Base-by-base conservation (phyloP, 2,888 invertebrate genomes). In the Pyrgus malvae region DNA sequence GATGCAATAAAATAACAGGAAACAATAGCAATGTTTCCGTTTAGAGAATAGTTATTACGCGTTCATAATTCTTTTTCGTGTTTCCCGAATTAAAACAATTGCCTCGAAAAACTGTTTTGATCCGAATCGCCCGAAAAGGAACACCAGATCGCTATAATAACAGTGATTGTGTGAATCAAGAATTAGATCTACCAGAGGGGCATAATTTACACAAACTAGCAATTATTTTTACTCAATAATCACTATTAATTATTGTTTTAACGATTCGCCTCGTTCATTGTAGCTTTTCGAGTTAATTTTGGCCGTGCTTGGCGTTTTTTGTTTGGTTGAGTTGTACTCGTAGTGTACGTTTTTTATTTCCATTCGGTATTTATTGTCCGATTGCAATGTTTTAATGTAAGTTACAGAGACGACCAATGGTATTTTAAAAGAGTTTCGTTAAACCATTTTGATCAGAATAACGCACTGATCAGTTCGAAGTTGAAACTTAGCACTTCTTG, bases 1-100 rank as follows among this genome's bases (percentile, higher is more conserved):
- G 40, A 37, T 49, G 58, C 48, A 45, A 60, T 61, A 59, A 66
- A 66, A 70, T 67, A 66, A 68, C 65, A 72, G 64, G 75, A 73
- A 73, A 83, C 83, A 83, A 84, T 83, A 44, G 74, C 72, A 67
- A 66, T 62, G 66, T 70, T 72, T 76, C 71, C 71, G 70, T 72
- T 75, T 74, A 73, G 75, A 72, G 54, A 81, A 76, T 78, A 74
- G 75, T 78, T 83, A 86, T 86, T 85, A 85, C 68, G 72, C 74
- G 78, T 78, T 80, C 80, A 80, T 84, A 83, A 78, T 83, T 84
- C 82, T 83, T 76, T 81, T 78, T 75, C 79, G 70, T 72, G 63
- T 67, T 70, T 72, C 68, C 73, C 72, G 77, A 81, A 82, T 85
- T 80, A 80, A 82, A 81, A 84, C 85, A 85, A 84, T 84, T 79